Conservation (phyloP, 2,797 vertebrate genomes). For the Rhincodon typus region DNA sequence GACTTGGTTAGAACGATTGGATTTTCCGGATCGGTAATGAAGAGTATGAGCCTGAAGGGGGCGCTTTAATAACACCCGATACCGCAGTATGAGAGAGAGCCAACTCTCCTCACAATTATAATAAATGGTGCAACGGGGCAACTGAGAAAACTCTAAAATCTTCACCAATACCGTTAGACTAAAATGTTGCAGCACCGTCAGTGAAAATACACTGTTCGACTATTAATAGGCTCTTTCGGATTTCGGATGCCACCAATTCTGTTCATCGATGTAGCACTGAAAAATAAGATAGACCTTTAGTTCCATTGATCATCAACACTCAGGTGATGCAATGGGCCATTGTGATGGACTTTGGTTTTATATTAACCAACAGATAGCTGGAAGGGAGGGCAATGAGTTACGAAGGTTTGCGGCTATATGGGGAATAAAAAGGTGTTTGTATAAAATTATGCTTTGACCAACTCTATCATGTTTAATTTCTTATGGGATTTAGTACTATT, state of each 20-base stretch:
- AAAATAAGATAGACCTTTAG: not conserved
- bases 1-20: not conserved
- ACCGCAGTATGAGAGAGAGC: not conserved
- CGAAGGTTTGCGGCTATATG: not conserved
- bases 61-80: not conserved
- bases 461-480: not conserved
- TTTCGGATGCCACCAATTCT: not conserved
- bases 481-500: not conserved
- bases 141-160: not conserved
- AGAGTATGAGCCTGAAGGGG: not conserved
- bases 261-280: not conserved
- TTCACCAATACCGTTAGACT: not conserved
- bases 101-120: not conserved
- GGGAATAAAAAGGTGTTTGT: constrained; percentile 19
- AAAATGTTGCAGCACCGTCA: not conserved
- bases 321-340: not conserved
- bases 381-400: not conserved
- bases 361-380: not conserved
- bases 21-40: not conserved
- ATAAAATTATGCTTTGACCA: not conserved
- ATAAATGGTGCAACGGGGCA: not conserved
- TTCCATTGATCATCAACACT: not conserved
- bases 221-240: too few relatives aligned
- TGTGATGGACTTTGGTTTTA: not conserved
- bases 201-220: not conserved